These are phyloP conservation scores for Drosophila nebulosa DNA, from an alignment of 1,140 invertebrate genomes.

Conservation along the genomic window DNA sequence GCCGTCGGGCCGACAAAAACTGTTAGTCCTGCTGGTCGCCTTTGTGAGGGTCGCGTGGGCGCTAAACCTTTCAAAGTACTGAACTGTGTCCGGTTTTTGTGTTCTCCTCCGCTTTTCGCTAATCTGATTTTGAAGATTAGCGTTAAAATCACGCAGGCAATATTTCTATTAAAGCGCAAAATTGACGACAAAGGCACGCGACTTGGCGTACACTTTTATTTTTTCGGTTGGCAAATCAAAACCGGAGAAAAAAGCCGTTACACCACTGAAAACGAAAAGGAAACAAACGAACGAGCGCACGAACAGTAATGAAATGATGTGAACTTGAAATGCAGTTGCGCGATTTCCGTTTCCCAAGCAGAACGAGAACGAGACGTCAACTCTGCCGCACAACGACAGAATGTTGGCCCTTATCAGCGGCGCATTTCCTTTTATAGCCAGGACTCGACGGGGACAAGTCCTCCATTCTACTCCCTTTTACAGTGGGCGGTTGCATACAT, in stretches of 20 bases:
- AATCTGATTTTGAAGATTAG: slow-evolving; percentile 54
- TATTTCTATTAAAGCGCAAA: slow-evolving; percentile 59
- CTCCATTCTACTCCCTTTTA: background rate
- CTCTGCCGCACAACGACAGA: slow-evolving; percentile 73
- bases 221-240: slow-evolving; percentile 25
- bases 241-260: slow-evolving; percentile 50
- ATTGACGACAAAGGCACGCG: slow-evolving; percentile 31
- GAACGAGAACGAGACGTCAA: slow-evolving; percentile 60
- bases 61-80: background rate
- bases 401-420: slow-evolving; percentile 75
- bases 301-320: slow-evolving; percentile 26
- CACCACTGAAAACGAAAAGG: slow-evolving; percentile 11
- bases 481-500: background rate
- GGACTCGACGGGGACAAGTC: slow-evolving; percentile 1
- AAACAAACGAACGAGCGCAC: slow-evolving; percentile 19
- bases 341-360: slow-evolving; percentile 35
- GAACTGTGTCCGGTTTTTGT: slow-evolving; percentile 22
- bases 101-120: background rate
- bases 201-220: slow-evolving; percentile 28
- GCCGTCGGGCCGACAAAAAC: slow-evolving; percentile 18
- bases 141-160: slow-evolving; percentile 48
- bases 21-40: background rate
- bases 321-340: slow-evolving; percentile 4
- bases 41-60: background rate
- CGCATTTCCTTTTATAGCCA: slow-evolving; percentile 79